Evolutionary conservation across 2,113 vertebrate genomes (phyloP).

Genomic region (Oncorhynchus nerka): DNA sequence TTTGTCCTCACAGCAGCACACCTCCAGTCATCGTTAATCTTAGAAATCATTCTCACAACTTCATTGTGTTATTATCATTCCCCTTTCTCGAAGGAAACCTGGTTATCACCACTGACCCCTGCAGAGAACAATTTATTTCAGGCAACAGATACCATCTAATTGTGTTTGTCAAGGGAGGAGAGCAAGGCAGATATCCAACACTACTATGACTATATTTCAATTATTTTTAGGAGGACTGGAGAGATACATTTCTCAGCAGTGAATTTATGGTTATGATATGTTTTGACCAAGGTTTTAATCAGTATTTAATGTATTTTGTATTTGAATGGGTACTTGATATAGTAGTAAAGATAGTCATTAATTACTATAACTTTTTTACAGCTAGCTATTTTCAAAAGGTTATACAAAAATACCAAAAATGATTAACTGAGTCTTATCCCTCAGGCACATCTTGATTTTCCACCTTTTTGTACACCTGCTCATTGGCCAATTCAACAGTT

Average conservation of each 20-base stretch:
- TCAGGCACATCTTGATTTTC: not conserved
- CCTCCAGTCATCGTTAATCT: slow-evolving; percentile 11
- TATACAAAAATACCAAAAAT: not conserved
- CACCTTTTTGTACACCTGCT: not conserved
- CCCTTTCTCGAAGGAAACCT: not conserved
- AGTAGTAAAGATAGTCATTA: not conserved
- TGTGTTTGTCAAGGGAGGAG: slow-evolving; percentile 16
- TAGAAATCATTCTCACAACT: not conserved
- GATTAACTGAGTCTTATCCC: not conserved
- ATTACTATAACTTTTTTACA: not conserved
- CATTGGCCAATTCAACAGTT: not conserved
- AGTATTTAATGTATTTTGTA: slow-evolving; percentile 5
- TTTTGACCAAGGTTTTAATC: slow-evolving; percentile 13
- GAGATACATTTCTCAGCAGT: not conserved
- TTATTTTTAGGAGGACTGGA: slow-evolving; percentile 2
- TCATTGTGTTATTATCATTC: slow-evolving; percentile 8
- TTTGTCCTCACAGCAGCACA: not conserved
- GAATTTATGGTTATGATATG: slow-evolving; percentile 3
- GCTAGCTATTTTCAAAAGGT: not conserved
- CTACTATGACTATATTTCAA: not conserved
- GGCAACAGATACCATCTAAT: slow-evolving; percentile 6
- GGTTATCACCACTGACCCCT: slow-evolving; percentile 9
- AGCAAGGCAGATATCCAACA: not conserved
- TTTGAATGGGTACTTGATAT: not conserved
- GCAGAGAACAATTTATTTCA: slow-evolving; percentile 4